phyloP scores from a whole-genome alignment of 2,888 invertebrate species.

The Julus scandinavius region DNA sequence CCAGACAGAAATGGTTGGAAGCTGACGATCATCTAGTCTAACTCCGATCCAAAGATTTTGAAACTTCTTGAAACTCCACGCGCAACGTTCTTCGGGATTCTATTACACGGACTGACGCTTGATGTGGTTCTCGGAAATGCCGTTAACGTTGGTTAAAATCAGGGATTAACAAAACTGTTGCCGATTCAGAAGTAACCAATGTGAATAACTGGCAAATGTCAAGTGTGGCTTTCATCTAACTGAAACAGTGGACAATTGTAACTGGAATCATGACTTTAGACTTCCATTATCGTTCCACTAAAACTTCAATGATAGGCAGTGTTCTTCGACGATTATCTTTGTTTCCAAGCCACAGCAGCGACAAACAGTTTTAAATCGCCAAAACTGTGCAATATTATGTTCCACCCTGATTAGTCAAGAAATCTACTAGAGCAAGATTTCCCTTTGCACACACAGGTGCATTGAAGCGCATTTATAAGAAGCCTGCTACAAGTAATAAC shows the following conservation, averaged over 20 bases:
- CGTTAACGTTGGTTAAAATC: background rate
- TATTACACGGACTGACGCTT: background rate
- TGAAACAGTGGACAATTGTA: too few species aligned
- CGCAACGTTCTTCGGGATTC: background rate
- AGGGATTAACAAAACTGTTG: background rate
- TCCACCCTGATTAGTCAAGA: background rate
- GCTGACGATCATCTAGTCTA: conserved; percentile 12
- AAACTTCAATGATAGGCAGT: background rate
- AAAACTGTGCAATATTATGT: background rate
- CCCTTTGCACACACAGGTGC: background rate
- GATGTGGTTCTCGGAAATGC: background rate
- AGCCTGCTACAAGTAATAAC: background rate
- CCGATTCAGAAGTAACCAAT: background rate
- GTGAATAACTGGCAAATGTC: background rate
- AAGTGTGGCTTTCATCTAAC: background rate
- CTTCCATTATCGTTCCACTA: background rate
- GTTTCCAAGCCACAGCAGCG: too few species aligned
- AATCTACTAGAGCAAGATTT: background rate
- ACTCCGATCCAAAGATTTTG: background rate
- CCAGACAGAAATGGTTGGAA: conserved; percentile 11
- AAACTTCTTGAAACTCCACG: background rate
- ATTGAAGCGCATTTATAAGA: conserved; percentile 6
- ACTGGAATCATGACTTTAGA: too few species aligned
- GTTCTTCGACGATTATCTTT: too few species aligned
- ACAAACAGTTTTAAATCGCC: background rate